Conservation (phyloP, 2,888 invertebrate genomes). For the Stenotaenia linearis region DNA sequence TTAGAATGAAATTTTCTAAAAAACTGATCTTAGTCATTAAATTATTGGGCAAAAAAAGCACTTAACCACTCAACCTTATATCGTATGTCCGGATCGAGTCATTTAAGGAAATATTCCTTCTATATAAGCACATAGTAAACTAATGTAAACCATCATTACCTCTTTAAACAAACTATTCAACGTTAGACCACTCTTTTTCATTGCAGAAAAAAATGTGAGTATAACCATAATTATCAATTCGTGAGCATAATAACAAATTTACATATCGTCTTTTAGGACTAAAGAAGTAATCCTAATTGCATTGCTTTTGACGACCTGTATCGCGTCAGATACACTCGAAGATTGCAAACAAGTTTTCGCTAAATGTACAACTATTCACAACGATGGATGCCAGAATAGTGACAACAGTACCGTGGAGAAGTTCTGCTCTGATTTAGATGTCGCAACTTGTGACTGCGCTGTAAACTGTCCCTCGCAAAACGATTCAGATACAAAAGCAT, state of each 20-base stretch:
- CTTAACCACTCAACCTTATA: too few species aligned
- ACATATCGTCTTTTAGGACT: neutral
- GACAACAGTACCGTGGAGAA: neutral
- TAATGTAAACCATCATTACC: too few species aligned
- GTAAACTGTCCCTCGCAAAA: neutral
- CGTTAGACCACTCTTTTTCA: too few species aligned
- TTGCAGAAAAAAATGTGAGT: neutral
- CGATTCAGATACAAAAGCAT: neutral
- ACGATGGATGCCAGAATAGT: neutral
- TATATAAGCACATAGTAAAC: neutral
- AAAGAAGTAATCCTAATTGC: neutral
- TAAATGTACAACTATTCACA: neutral
- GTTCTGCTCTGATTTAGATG: neutral
- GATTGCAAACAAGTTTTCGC: neutral
- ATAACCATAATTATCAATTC: neutral
- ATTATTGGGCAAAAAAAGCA: neutral
- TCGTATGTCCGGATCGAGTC: neutral
- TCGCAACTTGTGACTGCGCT: neutral
- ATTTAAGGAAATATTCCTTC: neutral
- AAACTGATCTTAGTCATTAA: too few species aligned
- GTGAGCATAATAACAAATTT: neutral
- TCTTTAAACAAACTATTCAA: too few species aligned
- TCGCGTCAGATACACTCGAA: neutral
- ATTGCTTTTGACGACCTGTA: neutral
- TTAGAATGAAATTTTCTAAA: too few species aligned